These are phyloP conservation scores for Caenorhabditis sp. DNA, from an alignment of 2,888 invertebrate genomes.

Conservation along the genomic window DNA sequence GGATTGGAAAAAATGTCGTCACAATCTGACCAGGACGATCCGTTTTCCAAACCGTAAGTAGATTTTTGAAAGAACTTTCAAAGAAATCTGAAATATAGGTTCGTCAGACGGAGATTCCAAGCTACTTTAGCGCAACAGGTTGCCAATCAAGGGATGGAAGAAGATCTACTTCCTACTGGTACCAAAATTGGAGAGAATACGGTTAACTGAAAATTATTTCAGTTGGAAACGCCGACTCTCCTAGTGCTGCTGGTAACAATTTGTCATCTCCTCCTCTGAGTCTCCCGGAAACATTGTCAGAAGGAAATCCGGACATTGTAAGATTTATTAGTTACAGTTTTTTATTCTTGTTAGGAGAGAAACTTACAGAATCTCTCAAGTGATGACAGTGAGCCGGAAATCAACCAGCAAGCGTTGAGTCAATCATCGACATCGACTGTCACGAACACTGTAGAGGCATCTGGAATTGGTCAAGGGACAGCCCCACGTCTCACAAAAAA, in stretches of 20 bases:
- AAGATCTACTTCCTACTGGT: conserved; percentile 56
- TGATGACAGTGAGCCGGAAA: conserved; percentile 46
- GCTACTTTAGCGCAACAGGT: conserved; percentile 21
- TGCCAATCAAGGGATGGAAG: conserved; percentile 24
- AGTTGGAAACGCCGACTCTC: conserved; percentile 40
- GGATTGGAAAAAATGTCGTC: conserved; percentile 79
- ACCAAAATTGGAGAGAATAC: not conserved
- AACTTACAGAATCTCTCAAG: conserved; percentile 30
- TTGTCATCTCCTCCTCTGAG: conserved; percentile 67
- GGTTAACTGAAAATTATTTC: not conserved
- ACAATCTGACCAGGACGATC: conserved; percentile 58
- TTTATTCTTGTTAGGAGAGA: not conserved
- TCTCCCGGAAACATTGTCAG: conserved; percentile 66
- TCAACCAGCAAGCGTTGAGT: too few species aligned
- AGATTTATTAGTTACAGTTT: not conserved
- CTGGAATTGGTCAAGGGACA: conserved; percentile 1
- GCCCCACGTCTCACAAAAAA: not conserved
- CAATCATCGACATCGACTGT: conserved; percentile 53
- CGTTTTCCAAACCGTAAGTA: conserved; percentile 69
- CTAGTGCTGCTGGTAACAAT: conserved; percentile 29
- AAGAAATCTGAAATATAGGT: too few species aligned
- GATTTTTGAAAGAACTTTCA: not conserved
- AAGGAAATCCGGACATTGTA: conserved; percentile 50
- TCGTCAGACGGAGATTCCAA: conserved; percentile 47
- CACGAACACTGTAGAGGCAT: conserved; percentile 19